phyloP scores from a whole-genome alignment of 2,113 vertebrate genomes.

The Aix galericulata region DNA sequence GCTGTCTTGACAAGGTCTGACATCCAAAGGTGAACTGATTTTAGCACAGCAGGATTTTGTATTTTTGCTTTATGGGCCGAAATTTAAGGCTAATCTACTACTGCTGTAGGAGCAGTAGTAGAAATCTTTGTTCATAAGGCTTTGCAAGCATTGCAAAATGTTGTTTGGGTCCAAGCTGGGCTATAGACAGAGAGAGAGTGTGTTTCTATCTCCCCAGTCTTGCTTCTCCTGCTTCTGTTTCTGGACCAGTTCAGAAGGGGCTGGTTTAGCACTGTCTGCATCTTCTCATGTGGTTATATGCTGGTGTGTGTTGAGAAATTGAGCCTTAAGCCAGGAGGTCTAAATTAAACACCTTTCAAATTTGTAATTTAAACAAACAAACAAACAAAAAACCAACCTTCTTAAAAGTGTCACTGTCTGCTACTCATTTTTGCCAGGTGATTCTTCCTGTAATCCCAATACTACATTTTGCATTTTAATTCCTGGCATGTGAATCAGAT shows the following conservation, averaged over 20 bases:
- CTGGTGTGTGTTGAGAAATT: fast-evolving
- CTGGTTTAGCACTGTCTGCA: background rate
- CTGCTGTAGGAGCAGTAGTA: background rate
- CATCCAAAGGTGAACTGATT: background rate
- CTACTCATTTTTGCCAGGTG: background rate
- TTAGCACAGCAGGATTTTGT: background rate
- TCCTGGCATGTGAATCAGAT: background rate
- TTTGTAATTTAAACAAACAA: background rate
- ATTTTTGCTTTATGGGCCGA: background rate
- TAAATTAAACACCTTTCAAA: background rate
- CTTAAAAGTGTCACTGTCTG: background rate
- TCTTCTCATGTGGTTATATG: background rate
- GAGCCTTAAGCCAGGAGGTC: background rate
- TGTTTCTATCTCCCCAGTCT: background rate
- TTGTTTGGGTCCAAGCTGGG: background rate
- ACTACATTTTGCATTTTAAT: background rate
- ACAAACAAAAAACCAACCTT: background rate
- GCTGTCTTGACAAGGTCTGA: background rate
- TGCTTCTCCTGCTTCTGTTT: background rate
- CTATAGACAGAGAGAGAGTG: background rate
- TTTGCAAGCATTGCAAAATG: background rate
- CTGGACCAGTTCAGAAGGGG: background rate
- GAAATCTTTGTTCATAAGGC: background rate
- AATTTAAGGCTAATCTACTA: too few relatives aligned
- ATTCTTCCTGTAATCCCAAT: background rate